These are phyloP conservation scores for Numenius arquata DNA, from an alignment of 2,113 vertebrate species.

Conservation along the genomic window DNA sequence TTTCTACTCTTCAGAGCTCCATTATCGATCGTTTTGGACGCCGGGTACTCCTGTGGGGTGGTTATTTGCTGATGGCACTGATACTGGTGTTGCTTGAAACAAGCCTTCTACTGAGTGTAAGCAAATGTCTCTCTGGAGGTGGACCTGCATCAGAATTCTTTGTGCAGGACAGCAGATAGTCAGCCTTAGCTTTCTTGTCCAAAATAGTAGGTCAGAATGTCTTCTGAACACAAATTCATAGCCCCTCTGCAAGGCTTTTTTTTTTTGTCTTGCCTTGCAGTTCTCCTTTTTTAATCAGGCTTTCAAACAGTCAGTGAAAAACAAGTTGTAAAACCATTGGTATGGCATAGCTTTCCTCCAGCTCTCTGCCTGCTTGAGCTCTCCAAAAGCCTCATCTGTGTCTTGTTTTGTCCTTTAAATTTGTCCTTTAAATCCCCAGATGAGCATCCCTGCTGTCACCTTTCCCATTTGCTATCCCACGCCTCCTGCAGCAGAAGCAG, in stretches of 20 bases:
- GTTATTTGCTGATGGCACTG: constrained; percentile 78
- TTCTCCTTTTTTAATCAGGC: not conserved
- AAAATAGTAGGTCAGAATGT: not conserved
- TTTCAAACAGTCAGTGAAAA: not conserved
- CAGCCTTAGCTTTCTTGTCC: not conserved
- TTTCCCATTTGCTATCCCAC: not conserved
- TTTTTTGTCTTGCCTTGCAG: not conserved
- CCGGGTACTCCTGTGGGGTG: constrained; percentile 75
- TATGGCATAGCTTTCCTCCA: not conserved
- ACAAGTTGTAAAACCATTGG: not conserved
- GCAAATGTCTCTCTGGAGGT: not conserved
- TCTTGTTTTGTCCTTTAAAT: not conserved
- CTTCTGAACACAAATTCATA: not conserved
- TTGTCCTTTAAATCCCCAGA: not conserved
- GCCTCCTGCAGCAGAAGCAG: not conserved
- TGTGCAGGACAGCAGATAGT: not conserved
- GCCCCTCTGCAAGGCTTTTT: not conserved
- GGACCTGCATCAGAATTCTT: not conserved
- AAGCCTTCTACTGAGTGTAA: constrained; percentile 75
- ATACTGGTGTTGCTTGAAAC: constrained; percentile 68
- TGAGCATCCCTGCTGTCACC: not conserved
- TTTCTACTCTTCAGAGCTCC: constrained; percentile 65
- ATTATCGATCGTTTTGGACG: constrained; percentile 75
- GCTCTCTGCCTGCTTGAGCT: not conserved
- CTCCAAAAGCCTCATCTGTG: not conserved